phyloP scores from a whole-genome alignment of 2,888 invertebrate genomes.

The Coelinius sp. region DNA sequence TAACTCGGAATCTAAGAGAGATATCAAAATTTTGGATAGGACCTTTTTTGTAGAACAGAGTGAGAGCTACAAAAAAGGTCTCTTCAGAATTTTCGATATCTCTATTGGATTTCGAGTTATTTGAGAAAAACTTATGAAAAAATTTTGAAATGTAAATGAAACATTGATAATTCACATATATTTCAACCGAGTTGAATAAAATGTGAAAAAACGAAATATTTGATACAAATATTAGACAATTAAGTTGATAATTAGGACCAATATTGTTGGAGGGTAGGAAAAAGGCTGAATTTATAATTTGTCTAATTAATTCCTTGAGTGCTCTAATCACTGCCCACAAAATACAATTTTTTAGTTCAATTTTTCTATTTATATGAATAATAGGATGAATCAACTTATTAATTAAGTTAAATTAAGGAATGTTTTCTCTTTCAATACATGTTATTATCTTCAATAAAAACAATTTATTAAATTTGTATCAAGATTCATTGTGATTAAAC shows the following conservation, averaged over 20 bases:
- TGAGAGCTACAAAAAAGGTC: no score
- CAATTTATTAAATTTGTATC: constrained; percentile 46
- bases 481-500: constrained; percentile 9
- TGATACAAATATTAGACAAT: not conserved
- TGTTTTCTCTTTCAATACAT: constrained; percentile 43
- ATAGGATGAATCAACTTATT: not conserved
- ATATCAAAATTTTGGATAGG: no score
- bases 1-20: no score
- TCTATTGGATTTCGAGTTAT: no score
- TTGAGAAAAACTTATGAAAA: no score
- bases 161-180: no score
- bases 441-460: constrained; percentile 54
- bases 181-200: no score
- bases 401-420: constrained; percentile 11
- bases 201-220: no score
- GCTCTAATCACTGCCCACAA: constrained; percentile 9
- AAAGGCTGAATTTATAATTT: constrained; percentile 11
- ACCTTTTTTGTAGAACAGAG: no score
- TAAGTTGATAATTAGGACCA: constrained; percentile 19
- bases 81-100: no score
- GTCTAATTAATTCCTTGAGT: not conserved
- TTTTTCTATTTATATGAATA: constrained; percentile 14
- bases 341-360: not conserved
- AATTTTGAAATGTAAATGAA: no score
- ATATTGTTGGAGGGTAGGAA: constrained; percentile 17